A percentile compares a stretch with the other conserved stretches of the same genome.
phyloP scores from a whole-genome alignment of 2,113 vertebrate species.

The Chloroceryle aenea region DNA sequence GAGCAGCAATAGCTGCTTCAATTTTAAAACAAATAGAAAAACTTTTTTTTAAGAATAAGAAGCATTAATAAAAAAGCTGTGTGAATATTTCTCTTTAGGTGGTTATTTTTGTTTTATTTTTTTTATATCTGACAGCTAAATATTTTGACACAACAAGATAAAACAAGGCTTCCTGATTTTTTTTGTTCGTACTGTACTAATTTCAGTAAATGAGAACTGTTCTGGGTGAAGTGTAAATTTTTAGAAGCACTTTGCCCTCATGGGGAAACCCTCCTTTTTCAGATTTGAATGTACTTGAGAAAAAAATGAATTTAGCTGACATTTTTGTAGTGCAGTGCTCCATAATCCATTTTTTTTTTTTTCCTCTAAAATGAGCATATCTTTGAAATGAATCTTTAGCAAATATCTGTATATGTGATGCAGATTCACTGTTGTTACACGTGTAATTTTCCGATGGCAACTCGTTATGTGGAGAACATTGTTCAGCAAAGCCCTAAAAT shows the following conservation, averaged over 20 bases:
- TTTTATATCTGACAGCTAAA: not conserved
- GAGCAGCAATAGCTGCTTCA: not conserved
- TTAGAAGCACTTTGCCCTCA: not conserved
- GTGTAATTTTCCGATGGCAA: not conserved
- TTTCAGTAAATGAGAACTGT: not conserved
- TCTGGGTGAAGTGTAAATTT: not conserved
- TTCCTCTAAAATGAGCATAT: not conserved
- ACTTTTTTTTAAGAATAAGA: not conserved
- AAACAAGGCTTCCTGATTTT: not conserved
- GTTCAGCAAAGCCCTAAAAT: not conserved
- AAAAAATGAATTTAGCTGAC: not conserved
- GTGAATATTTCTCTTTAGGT: accelerated
- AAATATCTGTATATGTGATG: not conserved
- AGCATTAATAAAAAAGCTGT: not conserved
- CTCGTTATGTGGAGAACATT: not conserved
- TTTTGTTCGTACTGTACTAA: not conserved
- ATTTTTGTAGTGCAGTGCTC: not conserved
- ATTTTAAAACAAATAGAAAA: not conserved
- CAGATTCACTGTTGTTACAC: not conserved
- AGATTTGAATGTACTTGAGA: not conserved
- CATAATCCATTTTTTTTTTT: not conserved
- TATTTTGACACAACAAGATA: not conserved
- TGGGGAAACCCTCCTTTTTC: not conserved
- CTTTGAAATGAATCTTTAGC: not conserved
- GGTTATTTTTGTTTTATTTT: too few relatives aligned